A percentile compares a stretch with the other conserved stretches of the same genome.
Evolutionary conservation across 2,113 vertebrate genomes (phyloP).

Genomic region (Odocoileus hemionus): DNA sequence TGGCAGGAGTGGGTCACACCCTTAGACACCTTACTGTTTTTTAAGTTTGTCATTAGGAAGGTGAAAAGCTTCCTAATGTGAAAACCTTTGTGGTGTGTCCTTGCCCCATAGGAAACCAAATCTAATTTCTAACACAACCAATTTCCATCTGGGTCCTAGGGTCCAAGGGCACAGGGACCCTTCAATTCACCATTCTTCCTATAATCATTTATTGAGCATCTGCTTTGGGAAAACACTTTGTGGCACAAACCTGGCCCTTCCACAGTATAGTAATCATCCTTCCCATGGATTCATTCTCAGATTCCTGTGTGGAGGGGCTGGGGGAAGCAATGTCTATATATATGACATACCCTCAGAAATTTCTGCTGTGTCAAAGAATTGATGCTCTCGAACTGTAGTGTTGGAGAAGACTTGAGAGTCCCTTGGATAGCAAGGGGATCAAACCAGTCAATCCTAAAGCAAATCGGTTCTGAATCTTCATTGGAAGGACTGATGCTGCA

Average conservation of each 20-base stretch:
- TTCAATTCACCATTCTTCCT: background rate
- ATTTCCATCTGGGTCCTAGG: background rate
- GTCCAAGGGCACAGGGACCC: background rate
- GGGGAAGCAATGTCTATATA: background rate
- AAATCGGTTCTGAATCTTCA: background rate
- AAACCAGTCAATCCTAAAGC: background rate
- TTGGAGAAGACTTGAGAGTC: background rate
- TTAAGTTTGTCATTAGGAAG: background rate
- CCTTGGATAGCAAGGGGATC: background rate
- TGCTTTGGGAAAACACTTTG: background rate
- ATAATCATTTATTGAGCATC: background rate
- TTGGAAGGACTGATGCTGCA: background rate
- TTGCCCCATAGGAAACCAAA: background rate
- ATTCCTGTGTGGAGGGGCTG: background rate
- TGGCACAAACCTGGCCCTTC: background rate
- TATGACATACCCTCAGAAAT: background rate
- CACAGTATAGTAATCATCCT: background rate
- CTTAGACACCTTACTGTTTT: background rate
- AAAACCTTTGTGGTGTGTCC: background rate
- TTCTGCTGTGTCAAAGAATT: background rate
- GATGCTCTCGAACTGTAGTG: background rate
- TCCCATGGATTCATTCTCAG: background rate
- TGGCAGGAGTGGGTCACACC: background rate
- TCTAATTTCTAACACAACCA: background rate
- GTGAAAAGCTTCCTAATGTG: background rate